Conservation (phyloP, 2,797 vertebrate species). For the Chelonia mydas region DNA sequence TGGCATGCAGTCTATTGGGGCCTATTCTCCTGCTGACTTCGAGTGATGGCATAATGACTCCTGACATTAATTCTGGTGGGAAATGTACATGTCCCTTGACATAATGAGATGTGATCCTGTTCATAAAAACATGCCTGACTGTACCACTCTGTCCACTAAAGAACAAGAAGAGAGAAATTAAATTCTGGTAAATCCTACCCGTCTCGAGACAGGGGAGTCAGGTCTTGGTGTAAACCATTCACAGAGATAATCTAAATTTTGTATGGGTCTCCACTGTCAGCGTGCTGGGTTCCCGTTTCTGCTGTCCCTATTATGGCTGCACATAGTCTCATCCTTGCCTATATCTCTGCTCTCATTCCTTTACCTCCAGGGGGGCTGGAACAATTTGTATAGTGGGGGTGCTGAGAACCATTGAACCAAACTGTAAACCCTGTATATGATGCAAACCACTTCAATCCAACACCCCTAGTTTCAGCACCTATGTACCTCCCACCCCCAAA, state of each 20-base stretch:
- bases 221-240: not conserved
- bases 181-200: not conserved
- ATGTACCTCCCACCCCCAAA: not conserved
- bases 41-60: not conserved
- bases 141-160: not conserved
- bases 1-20: not conserved
- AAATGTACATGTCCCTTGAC: not conserved
- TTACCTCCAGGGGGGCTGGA: too few relatives aligned
- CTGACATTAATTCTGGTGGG: not conserved
- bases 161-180: not conserved
- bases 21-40: not conserved
- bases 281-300: not conserved
- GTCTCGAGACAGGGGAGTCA: not conserved
- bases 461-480: not conserved
- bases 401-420: too few relatives aligned
- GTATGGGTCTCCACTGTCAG: not conserved
- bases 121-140: not conserved
- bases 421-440: too few relatives aligned
- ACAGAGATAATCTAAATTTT: not conserved
- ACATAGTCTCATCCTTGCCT: not conserved
- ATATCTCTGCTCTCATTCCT: not conserved
- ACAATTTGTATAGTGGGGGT: too few relatives aligned
- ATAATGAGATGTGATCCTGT: not conserved
- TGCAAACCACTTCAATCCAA: too few relatives aligned
- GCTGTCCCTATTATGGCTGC: not conserved